A percentile compares a stretch with the other conserved stretches of the same genome.
These are phyloP conservation scores for Stigmatopora argus DNA, from an alignment of 2,113 vertebrate species.

Conservation along the genomic window DNA sequence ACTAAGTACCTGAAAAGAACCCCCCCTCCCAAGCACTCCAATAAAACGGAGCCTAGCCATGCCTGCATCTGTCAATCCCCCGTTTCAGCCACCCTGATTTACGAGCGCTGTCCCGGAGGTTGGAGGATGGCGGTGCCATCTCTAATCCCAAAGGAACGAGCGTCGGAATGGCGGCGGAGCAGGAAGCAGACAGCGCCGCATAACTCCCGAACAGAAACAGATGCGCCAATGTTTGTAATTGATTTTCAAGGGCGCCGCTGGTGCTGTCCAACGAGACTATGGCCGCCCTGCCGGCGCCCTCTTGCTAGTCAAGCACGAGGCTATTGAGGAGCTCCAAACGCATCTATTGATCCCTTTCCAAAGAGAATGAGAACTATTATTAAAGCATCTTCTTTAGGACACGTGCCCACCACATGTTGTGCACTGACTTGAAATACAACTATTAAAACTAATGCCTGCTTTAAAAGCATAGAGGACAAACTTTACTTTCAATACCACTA, in stretches of 20 bases:
- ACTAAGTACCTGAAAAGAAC: constrained; percentile 42
- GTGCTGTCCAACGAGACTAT: constrained; percentile 71
- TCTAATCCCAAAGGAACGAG: constrained; percentile 61
- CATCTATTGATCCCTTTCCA: constrained; percentile 11
- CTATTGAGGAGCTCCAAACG: constrained; percentile 43
- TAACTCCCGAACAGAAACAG: constrained; percentile 69
- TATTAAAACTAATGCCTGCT: neutral
- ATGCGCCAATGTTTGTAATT: constrained; percentile 71
- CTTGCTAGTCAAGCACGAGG: constrained; percentile 52
- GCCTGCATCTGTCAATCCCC: constrained; percentile 59
- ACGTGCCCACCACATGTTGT: neutral
- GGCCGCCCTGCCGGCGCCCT: constrained; percentile 67
- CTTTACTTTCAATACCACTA: neutral
- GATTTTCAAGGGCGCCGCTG: constrained; percentile 72
- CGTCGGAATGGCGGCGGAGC: constrained; percentile 49
- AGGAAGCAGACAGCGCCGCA: constrained; percentile 40
- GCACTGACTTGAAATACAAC: neutral
- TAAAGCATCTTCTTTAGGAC: neutral
- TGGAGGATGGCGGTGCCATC: constrained; percentile 56
- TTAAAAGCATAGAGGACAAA: neutral
- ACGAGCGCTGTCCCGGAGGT: constrained; percentile 58
- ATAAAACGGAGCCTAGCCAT: constrained; percentile 63
- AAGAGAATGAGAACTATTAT: neutral
- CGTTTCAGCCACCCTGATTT: constrained; percentile 66
- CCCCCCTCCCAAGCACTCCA: constrained; percentile 34